Evolutionary conservation across 2,797 vertebrate genomes (phyloP), one percentile per base, ranked within the genome.

Genomic region (Myotis myotis): DNA sequence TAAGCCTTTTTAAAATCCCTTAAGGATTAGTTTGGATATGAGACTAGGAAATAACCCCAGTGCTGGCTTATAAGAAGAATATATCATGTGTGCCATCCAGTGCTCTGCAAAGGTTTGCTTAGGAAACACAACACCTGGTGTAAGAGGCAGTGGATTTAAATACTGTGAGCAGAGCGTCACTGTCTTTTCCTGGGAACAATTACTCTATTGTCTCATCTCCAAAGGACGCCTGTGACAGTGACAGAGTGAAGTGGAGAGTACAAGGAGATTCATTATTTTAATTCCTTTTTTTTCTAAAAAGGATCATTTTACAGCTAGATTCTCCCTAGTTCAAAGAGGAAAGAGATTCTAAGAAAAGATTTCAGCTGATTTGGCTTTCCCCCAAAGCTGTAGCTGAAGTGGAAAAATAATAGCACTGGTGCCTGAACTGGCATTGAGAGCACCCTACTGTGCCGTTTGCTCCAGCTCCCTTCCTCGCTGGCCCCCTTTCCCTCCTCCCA

Each of bases 241-340:
- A 80, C 23, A 8, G 81, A 71, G 15, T 1, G 12, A 96, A 86
- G 44, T 30, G 0, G 1, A 76, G 57, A 71, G 74, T 80, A 91
- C 68, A 89, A 92, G 47, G 81, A 62, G 70, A 62, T 23, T 94
- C 79, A 80, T 87, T 95, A 75, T 83, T 86, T 88, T 80, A 76
- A 83, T 82, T 96, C 51, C 78, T 89, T 44, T 62, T 30, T 47
- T 94, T 88, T 88, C 86, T 79, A 68, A 74, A 93, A 80, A 81
- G 1, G 13, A 70, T 88, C 30, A 66, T 47, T 86, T 93, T 64
- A 83, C 13, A 80, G 57, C 23, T 79, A 8, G 33, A 41, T 79
- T 96, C 70, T 87, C 41, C 16, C 30, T 30, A 47, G 47, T 90
- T 93, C 60, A 30, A 0, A n/a, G 44, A 94, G 78, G 33, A 83